Conservation (phyloP, 2,888 invertebrate genomes). For the Andrena haemorrhoa region DNA sequence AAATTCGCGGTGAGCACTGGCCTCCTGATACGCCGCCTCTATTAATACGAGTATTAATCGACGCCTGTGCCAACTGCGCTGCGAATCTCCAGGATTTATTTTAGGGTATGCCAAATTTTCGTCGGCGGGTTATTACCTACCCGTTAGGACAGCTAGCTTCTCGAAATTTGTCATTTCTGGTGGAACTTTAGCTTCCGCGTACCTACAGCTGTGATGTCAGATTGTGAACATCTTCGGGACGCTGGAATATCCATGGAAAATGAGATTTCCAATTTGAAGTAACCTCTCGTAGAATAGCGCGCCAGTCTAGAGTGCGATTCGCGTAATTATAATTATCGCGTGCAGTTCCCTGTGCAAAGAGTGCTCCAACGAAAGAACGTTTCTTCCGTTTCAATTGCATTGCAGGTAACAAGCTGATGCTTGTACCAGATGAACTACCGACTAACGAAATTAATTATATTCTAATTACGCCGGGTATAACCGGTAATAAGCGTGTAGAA, state of each 20-base stretch:
- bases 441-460: conserved; percentile 51
- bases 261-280: background rate
- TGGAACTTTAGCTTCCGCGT: background rate
- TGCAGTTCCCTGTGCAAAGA: background rate
- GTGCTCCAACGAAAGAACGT: conserved; percentile 13
- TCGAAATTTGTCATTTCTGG: background rate
- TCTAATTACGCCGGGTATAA: conserved; percentile 21
- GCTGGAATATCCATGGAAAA: background rate
- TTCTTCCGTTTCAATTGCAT: conserved; percentile 40
- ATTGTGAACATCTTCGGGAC: background rate
- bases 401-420: conserved; percentile 31
- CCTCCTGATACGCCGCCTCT: conserved; percentile 1
- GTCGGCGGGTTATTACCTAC: conserved; percentile 5
- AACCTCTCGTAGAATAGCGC: background rate
- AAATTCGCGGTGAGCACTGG: conserved; percentile 8
- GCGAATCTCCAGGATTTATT: conserved; percentile 31
- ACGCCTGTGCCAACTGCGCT: conserved; percentile 36
- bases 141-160: background rate
- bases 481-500: conserved; percentile 15
- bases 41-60: conserved; percentile 48
- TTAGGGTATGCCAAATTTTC: conserved; percentile 21
- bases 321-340: conserved; percentile 37
- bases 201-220: background rate
- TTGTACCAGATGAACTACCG: conserved; percentile 1
- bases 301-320: conserved; percentile 4